Conservation (phyloP, 1,140 invertebrate genomes). For the Lanistes nyassanus region DNA sequence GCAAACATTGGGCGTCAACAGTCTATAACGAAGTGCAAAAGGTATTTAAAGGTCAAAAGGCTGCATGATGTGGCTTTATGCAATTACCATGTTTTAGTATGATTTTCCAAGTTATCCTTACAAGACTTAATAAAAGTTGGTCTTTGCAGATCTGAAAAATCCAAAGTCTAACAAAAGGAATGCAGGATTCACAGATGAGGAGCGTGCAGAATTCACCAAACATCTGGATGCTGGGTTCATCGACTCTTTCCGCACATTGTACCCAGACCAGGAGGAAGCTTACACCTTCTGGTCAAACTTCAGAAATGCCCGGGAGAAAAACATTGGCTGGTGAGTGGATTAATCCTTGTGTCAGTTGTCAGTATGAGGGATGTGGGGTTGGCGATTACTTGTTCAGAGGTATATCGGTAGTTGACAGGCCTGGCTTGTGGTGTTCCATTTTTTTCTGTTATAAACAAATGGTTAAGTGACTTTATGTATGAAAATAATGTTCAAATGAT, state of each 20-base stretch:
- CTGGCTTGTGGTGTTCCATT: too few species aligned
- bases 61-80: too few species aligned
- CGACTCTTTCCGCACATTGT: conserved; percentile 88
- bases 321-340: conserved; percentile 89
- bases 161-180: conserved; percentile 90
- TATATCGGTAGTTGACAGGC: too few species aligned
- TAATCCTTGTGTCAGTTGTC: background rate
- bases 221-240: conserved; percentile 80
- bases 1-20: too few species aligned
- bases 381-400: too few species aligned
- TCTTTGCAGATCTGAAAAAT: conserved; percentile 85
- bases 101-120: background rate
- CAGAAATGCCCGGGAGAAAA: conserved; percentile 83
- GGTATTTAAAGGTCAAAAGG: too few species aligned
- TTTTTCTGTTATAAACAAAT: too few species aligned
- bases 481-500: too few species aligned
- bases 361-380: too few species aligned
- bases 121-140: background rate
- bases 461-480: too few species aligned
- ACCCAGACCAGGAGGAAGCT: conserved; percentile 84
- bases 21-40: too few species aligned
- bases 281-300: conserved; percentile 98
- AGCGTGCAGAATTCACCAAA: conserved; percentile 88
- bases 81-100: too few species aligned
- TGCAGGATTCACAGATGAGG: conserved; percentile 95